Evolutionary conservation across 1,140 invertebrate species (phyloP).

Genomic region (Penaeus japonicus): DNA sequence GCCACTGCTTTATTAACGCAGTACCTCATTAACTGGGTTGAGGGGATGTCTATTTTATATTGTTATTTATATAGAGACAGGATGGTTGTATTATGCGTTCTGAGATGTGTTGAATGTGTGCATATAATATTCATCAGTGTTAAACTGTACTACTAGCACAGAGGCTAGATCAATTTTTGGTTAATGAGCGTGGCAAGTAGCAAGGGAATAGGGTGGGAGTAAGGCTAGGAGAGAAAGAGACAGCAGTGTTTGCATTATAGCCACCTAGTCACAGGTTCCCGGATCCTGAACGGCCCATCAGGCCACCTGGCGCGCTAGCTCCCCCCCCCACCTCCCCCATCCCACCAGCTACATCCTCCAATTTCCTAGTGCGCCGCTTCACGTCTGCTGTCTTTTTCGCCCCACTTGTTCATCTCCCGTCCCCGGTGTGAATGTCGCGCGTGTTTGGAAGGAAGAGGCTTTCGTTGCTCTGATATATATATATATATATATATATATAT

Average conservation of each 20-base stretch:
- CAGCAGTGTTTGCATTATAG: background rate
- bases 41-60: no score
- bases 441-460: background rate
- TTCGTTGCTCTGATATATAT: no score
- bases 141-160: background rate
- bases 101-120: no score
- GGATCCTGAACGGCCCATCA: background rate
- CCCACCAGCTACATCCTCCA: background rate
- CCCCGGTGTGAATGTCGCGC: background rate
- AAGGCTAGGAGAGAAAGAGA: background rate
- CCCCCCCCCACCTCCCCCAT: background rate
- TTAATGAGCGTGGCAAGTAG: background rate
- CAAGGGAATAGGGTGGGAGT: background rate
- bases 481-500: no score
- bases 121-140: no score
- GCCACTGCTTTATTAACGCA: no score
- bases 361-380: background rate
- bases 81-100: no score
- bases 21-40: no score
- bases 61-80: no score
- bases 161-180: background rate
- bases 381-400: background rate
- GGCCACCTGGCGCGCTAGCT: background rate
- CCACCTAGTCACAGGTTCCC: slow-evolving; percentile 9
- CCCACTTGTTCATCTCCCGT: background rate